Evolutionary conservation across 2,888 invertebrate genomes (phyloP).

Genomic region (Hirtodrosophila cameraria): DNA sequence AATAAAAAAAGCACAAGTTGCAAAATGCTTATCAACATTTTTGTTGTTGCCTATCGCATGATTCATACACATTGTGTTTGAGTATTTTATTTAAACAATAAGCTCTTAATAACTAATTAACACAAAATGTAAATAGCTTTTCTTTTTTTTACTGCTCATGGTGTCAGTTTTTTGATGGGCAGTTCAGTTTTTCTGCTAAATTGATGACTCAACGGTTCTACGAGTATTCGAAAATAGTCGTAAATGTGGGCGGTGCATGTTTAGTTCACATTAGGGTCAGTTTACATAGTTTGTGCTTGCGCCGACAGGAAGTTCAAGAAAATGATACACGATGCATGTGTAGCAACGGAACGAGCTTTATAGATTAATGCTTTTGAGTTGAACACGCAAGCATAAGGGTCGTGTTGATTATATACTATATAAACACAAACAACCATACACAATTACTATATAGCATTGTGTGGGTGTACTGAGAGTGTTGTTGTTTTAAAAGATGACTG

Average conservation of each 20-base stretch:
- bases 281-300: constrained; percentile 20
- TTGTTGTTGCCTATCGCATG: constrained; percentile 23
- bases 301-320: constrained; percentile 54
- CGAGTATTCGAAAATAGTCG: constrained; percentile 11
- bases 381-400: constrained; percentile 11
- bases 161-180: constrained; percentile 21
- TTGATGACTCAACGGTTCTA: constrained; percentile 59
- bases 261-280: constrained; percentile 66
- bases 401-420: constrained; percentile 10
- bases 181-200: constrained; percentile 1
- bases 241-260: constrained; percentile 64
- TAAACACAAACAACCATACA: background rate
- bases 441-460: background rate
- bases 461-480: background rate
- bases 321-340: constrained; percentile 42
- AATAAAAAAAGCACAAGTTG: constrained; percentile 5
- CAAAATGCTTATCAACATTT: constrained; percentile 40
- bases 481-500: constrained; percentile 7
- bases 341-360: constrained; percentile 5
- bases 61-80: constrained; percentile 30
- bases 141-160: constrained; percentile 24
- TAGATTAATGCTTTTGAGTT: constrained; percentile 14
- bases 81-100: constrained; percentile 27
- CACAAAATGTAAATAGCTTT: constrained; percentile 52
- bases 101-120: constrained; percentile 64